Conservation (phyloP, 1,140 invertebrate genomes). For the Hestina assimilis region DNA sequence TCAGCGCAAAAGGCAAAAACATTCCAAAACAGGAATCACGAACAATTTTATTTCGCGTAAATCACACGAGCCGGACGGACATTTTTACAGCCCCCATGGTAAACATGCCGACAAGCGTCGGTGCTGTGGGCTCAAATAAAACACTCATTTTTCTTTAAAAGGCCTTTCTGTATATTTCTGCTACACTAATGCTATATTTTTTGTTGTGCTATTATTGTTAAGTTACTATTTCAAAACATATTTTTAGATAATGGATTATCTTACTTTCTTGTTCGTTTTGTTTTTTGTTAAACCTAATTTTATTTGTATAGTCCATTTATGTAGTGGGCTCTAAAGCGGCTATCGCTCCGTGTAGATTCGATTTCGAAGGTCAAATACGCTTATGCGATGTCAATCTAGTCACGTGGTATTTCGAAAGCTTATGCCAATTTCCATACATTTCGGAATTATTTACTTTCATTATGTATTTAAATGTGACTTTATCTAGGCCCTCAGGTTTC, state of each 20-base stretch:
- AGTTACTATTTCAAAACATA: background rate
- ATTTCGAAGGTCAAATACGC: too few relatives aligned
- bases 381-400: too few relatives aligned
- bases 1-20: background rate
- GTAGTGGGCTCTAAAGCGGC: too few relatives aligned
- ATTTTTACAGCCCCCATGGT: conserved; percentile 39
- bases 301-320: too few relatives aligned
- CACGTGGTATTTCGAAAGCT: too few relatives aligned
- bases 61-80: conserved; percentile 45
- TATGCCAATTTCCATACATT: too few relatives aligned
- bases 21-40: background rate
- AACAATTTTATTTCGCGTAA: conserved; percentile 31
- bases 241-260: background rate
- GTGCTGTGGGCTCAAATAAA: conserved; percentile 53
- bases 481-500: too few relatives aligned
- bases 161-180: background rate
- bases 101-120: conserved; percentile 43
- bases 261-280: too few relatives aligned
- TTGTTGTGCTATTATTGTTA: background rate
- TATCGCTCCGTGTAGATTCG: too few relatives aligned
- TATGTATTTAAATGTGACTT: too few relatives aligned
- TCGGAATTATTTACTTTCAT: too few relatives aligned
- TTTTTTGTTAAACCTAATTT: too few relatives aligned
- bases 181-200: background rate
- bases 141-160: conserved; percentile 51